Conservation (phyloP, 2,888 invertebrate genomes). For the Stenchaetothrips biformis region DNA sequence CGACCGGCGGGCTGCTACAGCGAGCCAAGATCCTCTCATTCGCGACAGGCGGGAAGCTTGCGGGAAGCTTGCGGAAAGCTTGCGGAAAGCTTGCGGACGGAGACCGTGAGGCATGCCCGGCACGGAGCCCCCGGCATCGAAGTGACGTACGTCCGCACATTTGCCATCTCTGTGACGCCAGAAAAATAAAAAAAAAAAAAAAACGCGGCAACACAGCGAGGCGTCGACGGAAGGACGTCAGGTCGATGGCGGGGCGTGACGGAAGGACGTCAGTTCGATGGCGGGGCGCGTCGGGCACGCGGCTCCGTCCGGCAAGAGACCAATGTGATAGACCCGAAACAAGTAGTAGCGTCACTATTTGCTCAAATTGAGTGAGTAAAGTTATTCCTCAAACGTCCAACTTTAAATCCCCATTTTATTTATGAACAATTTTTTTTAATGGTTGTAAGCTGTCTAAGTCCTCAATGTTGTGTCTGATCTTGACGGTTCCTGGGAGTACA, state of each 20-base stretch:
- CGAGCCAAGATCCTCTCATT: too few relatives aligned
- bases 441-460: slow-evolving; percentile 11
- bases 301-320: not conserved
- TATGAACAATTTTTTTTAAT: not conserved
- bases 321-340: slow-evolving; percentile 18
- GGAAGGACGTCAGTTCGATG: not conserved
- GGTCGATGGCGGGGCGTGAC: not conserved
- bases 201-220: not conserved
- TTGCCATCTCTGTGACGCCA: not conserved
- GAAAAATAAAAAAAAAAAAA: not conserved
- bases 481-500: slow-evolving; percentile 22
- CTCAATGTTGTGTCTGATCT: not conserved
- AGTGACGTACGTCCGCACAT: too few relatives aligned
- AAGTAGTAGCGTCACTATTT: slow-evolving; percentile 12
- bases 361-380: slow-evolving; percentile 18
- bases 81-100: too few relatives aligned
- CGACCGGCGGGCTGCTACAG: too few relatives aligned
- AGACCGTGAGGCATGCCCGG: too few relatives aligned
- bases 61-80: too few relatives aligned
- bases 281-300: not conserved
- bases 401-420: not conserved
- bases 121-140: too few relatives aligned
- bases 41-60: too few relatives aligned
- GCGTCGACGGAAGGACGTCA: not conserved
- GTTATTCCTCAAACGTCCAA: slow-evolving; percentile 2